Conservation (phyloP, 2,797 vertebrate species). For the Myotis myotis region DNA sequence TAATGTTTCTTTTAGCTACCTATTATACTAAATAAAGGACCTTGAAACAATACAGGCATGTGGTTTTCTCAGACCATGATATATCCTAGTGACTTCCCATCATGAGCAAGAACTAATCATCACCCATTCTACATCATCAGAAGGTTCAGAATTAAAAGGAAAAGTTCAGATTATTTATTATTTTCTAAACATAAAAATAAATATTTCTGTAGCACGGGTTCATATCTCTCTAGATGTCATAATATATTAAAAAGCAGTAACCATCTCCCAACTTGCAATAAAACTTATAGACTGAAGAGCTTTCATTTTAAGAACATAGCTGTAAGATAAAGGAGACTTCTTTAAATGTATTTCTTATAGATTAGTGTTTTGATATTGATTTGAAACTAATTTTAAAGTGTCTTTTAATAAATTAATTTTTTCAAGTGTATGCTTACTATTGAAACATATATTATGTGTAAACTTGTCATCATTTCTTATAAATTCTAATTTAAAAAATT, state of each 20-base stretch:
- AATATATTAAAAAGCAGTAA: not conserved
- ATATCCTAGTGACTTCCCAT: not conserved
- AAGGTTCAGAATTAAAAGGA: not conserved
- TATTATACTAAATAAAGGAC: not conserved
- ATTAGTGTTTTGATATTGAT: not conserved
- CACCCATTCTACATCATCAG: not conserved
- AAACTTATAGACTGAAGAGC: not conserved
- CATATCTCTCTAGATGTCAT: not conserved
- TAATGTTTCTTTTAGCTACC: not conserved
- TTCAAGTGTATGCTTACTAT: not conserved
- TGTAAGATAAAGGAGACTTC: not conserved
- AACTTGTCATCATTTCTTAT: not conserved
- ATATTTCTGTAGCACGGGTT: not conserved
- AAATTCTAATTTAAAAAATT: not conserved
- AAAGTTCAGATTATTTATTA: not conserved
- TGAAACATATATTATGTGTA: not conserved
- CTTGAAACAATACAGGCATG: not conserved
- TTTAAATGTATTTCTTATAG: not conserved
- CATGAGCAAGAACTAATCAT: not conserved
- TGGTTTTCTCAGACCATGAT: not conserved
- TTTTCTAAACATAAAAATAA: not conserved
- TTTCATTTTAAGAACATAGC: not conserved
- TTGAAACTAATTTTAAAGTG: not conserved
- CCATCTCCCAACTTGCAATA: not conserved
- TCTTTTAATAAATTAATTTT: not conserved